Conservation (phyloP, 2,888 invertebrate species). For the Melolontha melolontha region DNA sequence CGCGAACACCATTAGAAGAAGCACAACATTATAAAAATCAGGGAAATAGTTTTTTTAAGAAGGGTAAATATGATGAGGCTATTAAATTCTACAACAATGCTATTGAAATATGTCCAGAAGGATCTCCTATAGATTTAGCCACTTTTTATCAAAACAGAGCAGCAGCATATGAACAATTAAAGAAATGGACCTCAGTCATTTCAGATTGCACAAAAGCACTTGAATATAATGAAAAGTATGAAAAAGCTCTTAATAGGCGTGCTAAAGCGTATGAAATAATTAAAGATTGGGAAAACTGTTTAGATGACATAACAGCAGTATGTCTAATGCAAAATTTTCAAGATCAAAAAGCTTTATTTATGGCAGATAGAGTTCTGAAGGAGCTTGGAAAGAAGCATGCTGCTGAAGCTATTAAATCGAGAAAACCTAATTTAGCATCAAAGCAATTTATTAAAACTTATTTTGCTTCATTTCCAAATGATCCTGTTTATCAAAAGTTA, state of each 20-base stretch:
- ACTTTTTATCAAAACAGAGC: conserved; percentile 97
- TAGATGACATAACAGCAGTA: conserved; percentile 94
- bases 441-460: conserved; percentile 88
- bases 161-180: conserved; percentile 92
- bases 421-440: conserved; percentile 84
- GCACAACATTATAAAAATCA: conserved; percentile 86
- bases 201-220: conserved; percentile 90
- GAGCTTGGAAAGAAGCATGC: conserved; percentile 82
- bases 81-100: conserved; percentile 91
- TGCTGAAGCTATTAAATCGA: conserved; percentile 76
- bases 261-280: conserved; percentile 86
- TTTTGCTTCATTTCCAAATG: conserved; percentile 88
- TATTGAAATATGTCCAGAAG: conserved; percentile 86
- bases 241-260: conserved; percentile 87
- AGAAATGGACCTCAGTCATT: conserved; percentile 86
- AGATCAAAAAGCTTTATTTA: conserved; percentile 81
- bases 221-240: conserved; percentile 85
- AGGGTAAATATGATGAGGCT: conserved; percentile 91
- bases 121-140: conserved; percentile 80
- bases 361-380: conserved; percentile 90
- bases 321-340: conserved; percentile 92
- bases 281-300: conserved; percentile 81
- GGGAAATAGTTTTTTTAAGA: conserved; percentile 89
- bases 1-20: conserved; percentile 73
- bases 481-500: conserved; percentile 77